Evolutionary conservation across 2,113 vertebrate genomes (phyloP).

Genomic region (Ariopsis seemanni): DNA sequence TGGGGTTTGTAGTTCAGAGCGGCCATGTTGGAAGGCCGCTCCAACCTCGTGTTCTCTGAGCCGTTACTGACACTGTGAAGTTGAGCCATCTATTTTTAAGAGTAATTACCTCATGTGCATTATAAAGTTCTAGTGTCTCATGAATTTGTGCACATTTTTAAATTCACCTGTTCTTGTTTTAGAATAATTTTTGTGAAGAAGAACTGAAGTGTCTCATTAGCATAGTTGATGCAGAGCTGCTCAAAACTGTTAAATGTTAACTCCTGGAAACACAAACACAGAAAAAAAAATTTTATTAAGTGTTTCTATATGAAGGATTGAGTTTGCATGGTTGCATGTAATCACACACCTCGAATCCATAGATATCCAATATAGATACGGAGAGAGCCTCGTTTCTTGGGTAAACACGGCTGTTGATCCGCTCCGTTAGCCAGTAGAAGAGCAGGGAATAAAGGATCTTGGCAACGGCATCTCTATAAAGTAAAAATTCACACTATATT

Average conservation of each 20-base stretch:
- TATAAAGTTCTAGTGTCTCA: background rate
- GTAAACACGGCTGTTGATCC: slow-evolving; percentile 89
- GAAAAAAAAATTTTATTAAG: background rate
- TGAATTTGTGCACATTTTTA: background rate
- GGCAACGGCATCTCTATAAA: slow-evolving; percentile 91
- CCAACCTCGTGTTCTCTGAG: too few species aligned
- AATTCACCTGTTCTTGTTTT: slow-evolving; percentile 90
- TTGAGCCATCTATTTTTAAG: background rate
- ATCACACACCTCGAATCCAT: slow-evolving; percentile 88
- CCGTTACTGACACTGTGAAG: too few species aligned
- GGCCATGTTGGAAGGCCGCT: too few species aligned
- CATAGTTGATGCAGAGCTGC: slow-evolving; percentile 97
- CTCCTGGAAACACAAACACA: slow-evolving; percentile 58
- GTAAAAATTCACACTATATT: background rate
- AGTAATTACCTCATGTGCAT: background rate
- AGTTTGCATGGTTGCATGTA: background rate
- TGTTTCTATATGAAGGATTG: background rate
- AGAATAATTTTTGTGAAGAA: slow-evolving; percentile 93
- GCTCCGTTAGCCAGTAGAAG: slow-evolving; percentile 90
- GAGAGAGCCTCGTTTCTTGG: slow-evolving; percentile 85
- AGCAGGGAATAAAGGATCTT: slow-evolving; percentile 96
- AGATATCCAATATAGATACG: slow-evolving; percentile 94
- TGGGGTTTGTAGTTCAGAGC: too few species aligned
- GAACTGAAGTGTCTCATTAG: slow-evolving; percentile 94
- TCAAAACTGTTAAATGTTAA: slow-evolving; percentile 90